A percentile compares a stretch with the other conserved stretches of the same genome.
phyloP scores from a whole-genome alignment of 37 sponge, comb jelly and placozoan genomes.

The Aphrocallistes beatrix region DNA sequence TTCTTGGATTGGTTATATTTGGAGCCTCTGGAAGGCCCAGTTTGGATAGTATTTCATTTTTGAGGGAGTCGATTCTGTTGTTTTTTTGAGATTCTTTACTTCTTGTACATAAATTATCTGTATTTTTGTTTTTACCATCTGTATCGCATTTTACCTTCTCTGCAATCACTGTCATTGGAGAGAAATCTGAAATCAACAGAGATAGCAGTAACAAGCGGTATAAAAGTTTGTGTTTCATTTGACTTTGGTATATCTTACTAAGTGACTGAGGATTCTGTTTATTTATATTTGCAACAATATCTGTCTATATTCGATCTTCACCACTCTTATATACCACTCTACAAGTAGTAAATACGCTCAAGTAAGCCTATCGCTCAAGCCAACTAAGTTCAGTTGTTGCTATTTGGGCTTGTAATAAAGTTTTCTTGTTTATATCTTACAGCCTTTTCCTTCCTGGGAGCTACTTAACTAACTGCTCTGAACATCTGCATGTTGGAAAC shows the following conservation, averaged over 20 bases:
- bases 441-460: not conserved
- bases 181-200: not conserved
- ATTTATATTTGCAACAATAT: not conserved
- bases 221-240: too few species aligned
- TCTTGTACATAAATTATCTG: not conserved
- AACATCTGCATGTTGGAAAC: not conserved
- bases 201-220: not conserved
- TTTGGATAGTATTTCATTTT: not conserved
- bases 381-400: not conserved
- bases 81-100: not conserved
- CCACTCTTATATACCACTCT: not conserved
- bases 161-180: not conserved
- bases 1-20: not conserved
- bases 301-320: not conserved
- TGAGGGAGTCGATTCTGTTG: not conserved
- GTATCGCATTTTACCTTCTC: not conserved
- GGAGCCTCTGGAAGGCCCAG: not conserved
- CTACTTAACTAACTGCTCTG: not conserved
- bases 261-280: too few species aligned
- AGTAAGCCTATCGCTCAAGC: slow-evolving; percentile 10
- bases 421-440: too few species aligned
- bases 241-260: too few species aligned
- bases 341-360: not conserved
- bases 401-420: not conserved
- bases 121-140: not conserved